Conservation (phyloP, 2,888 invertebrate genomes). For the Apocheima hispidaria region DNA sequence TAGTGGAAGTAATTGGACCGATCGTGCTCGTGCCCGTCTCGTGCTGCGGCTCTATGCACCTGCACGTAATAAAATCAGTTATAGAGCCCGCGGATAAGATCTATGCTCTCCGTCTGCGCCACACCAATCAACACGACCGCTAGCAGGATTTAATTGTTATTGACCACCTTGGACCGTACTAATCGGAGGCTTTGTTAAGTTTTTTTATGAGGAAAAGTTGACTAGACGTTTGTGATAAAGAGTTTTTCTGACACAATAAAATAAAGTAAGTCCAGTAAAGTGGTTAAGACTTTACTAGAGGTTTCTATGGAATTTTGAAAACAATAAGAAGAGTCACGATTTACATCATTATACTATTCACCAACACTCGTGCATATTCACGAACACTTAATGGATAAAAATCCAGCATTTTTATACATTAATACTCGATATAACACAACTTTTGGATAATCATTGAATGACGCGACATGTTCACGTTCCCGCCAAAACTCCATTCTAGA, state of each 20-base stretch:
- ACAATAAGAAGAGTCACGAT: too few relatives aligned
- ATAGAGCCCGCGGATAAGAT: slow-evolving; percentile 54
- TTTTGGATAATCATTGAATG: too few relatives aligned
- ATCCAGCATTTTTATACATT: too few relatives aligned
- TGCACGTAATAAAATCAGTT: slow-evolving; percentile 12
- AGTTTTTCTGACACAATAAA: background rate
- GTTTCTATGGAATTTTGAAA: too few relatives aligned
- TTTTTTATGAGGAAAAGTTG: slow-evolving; percentile 40
- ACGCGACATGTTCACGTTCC: too few relatives aligned
- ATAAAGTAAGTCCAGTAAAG: too few relatives aligned
- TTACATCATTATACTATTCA: too few relatives aligned
- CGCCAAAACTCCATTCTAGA: too few relatives aligned
- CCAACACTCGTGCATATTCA: too few relatives aligned
- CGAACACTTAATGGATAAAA: too few relatives aligned
- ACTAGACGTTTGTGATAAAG: slow-evolving; percentile 1
- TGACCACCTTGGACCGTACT: slow-evolving; percentile 51
- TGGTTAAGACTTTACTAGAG: too few relatives aligned
- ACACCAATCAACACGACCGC: slow-evolving; percentile 46
- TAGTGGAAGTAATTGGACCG: slow-evolving; percentile 66
- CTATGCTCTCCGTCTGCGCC: slow-evolving; percentile 45
- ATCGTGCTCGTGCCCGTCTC: slow-evolving; percentile 53
- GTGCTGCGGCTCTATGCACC: slow-evolving; percentile 41
- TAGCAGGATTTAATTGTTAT: slow-evolving; percentile 58
- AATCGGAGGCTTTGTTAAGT: slow-evolving; percentile 41
- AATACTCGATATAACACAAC: too few relatives aligned